phyloP scores from a whole-genome alignment of 1,140 invertebrate genomes.

The Ips typographus region DNA sequence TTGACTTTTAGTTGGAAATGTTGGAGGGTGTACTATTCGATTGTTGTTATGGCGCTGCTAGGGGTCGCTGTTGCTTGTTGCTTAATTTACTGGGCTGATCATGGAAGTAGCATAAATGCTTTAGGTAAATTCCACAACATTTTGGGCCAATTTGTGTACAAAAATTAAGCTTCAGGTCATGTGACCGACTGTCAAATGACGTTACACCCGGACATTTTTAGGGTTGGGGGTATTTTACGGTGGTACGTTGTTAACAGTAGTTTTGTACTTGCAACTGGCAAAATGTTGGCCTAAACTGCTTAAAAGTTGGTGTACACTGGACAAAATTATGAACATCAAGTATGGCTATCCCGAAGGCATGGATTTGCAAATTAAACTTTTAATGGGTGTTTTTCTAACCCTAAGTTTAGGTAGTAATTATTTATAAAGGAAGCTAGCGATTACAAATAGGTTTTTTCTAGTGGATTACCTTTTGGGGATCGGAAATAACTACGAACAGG shows the following conservation, averaged over 20 bases:
- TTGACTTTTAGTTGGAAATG: slow-evolving; percentile 25
- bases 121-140: slow-evolving; percentile 8
- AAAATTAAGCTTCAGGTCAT: background rate
- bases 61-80: slow-evolving; percentile 13
- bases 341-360: slow-evolving; percentile 34
- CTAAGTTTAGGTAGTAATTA: slow-evolving; percentile 21
- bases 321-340: slow-evolving; percentile 31
- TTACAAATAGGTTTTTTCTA: slow-evolving; percentile 14
- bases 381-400: slow-evolving; percentile 12
- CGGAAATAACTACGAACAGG: slow-evolving; percentile 5
- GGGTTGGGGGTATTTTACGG: slow-evolving; percentile 23
- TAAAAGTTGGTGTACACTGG: slow-evolving; percentile 31
- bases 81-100: slow-evolving; percentile 17
- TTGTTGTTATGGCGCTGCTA: slow-evolving; percentile 2
- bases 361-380: slow-evolving; percentile 21
- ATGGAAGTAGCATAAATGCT: slow-evolving; percentile 18
- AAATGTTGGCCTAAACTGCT: slow-evolving; percentile 33
- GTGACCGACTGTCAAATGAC: no score
- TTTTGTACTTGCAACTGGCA: slow-evolving; percentile 27
- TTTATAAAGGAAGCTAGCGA: background rate
- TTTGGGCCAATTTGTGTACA: background rate
- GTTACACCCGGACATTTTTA: slow-evolving; percentile 10
- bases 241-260: background rate
- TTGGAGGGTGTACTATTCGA: slow-evolving; percentile 19
- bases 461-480: slow-evolving; percentile 26